Conservation (phyloP, 2,888 invertebrate genomes). For the Patella pellucida region DNA sequence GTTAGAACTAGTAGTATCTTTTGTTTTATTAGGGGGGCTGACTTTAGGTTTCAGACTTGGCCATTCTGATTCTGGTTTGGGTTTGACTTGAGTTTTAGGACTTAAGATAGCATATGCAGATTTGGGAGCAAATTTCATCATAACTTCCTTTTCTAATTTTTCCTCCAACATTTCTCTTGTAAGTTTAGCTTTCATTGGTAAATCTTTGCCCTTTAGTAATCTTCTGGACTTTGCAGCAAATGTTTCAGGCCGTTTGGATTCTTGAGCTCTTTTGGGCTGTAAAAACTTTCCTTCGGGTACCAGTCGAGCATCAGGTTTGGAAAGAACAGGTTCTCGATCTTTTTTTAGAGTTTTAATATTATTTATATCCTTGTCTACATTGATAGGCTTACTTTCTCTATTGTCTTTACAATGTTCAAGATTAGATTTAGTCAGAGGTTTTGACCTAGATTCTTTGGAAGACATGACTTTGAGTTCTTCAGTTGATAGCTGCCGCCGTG, state of each 20-base stretch:
- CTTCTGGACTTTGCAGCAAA: too few species aligned
- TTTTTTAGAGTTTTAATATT: too few species aligned
- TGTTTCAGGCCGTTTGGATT: too few species aligned
- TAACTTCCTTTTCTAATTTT: background rate
- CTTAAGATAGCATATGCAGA: background rate
- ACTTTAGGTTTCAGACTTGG: background rate
- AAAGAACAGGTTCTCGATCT: too few species aligned
- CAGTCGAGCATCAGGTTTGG: background rate
- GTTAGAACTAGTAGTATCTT: background rate
- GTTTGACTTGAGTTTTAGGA: background rate
- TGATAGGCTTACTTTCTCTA: too few species aligned
- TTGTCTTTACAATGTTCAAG: too few species aligned
- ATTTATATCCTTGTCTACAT: too few species aligned
- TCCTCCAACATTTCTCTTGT: background rate
- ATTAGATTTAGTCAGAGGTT: too few species aligned
- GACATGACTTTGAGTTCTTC: background rate
- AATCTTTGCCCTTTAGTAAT: background rate
- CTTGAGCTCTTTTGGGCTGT: background rate
- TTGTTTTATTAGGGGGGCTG: background rate
- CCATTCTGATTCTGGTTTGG: background rate
- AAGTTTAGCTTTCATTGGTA: background rate
- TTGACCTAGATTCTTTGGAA: too few species aligned
- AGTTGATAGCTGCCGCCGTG: background rate
- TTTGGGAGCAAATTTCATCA: constrained; percentile 1
- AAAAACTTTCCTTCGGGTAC: background rate